Evolutionary conservation across 2,113 vertebrate species (phyloP), one percentile per base, ranked within the genome.

Genomic region (Psophia crepitans): DNA sequence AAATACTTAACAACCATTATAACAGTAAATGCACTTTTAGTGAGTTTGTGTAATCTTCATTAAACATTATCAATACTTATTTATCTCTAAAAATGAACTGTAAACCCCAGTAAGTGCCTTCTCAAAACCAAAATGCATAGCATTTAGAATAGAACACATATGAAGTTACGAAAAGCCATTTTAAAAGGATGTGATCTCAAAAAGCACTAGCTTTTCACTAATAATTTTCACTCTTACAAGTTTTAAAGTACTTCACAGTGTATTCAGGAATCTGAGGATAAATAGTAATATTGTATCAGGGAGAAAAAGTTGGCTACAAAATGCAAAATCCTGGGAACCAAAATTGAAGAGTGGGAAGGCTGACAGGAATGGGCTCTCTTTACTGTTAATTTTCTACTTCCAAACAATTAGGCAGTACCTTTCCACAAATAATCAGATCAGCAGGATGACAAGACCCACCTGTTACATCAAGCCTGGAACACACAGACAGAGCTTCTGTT

Each of bases 11-110:
- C 18, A 53, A 14, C 12, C 6, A 2, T 79, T 79, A 69, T 8
- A 39, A 82, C 74, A 94, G 63, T 16, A 89, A 87, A 92, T 15
- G 48, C n/a, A 61, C 21, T 33, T n/a, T 85, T 73, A 85, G 30
- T 35, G 60, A 90, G 21, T 70, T 68, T 51, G 24, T 27, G 56
- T 20, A 78, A 81, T 90, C 73, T 43, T 89, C 85, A 64, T 84
- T 75, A 95, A 84, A 78, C 3, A 2, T 68, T 90, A 68, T 39
- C 68, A 78, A 75, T 75, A 78, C 69, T 75, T 87, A 89, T 58
- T 90, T 77, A 84, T 65, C 69, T 80, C 87, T 76, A 84, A 94
- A 97, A 95, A 87, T 78, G 92, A 85, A 49, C 46, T 21, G 53
- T 11, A 78, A 93, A 46, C 14, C 8, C 37, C 61, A 61, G 6